Evolutionary conservation across 2,113 vertebrate species (phyloP).

Genomic region (Dasyprocta punctata): DNA sequence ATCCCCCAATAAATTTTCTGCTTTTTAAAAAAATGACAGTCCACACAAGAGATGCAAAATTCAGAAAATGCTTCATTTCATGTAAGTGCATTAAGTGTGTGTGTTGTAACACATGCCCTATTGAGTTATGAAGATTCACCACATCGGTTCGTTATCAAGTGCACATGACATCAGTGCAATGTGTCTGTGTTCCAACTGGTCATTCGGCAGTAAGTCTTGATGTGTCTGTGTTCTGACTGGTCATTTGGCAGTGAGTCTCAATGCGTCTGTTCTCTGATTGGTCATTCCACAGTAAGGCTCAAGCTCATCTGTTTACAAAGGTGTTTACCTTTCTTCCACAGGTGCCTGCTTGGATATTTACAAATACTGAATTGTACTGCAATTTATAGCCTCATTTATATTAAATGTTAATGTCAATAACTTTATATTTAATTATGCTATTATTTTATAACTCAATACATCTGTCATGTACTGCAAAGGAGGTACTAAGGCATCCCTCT

Average conservation of each 20-base stretch:
- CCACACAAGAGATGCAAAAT: not conserved
- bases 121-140: not conserved
- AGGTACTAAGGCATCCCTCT: not conserved
- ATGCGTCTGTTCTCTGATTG: not conserved
- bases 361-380: not conserved
- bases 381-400: not conserved
- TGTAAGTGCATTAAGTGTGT: not conserved
- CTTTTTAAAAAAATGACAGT: not conserved
- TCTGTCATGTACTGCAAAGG: not conserved
- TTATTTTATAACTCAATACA: not conserved
- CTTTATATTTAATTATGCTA: not conserved
- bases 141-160: not conserved
- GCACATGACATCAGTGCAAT: fast-evolving
- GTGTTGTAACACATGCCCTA: not conserved
- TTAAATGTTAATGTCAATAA: not conserved
- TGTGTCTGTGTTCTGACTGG: not conserved
- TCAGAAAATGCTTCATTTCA: not conserved
- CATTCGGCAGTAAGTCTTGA: not conserved
- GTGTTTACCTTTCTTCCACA: not conserved
- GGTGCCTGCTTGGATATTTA: not conserved
- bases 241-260: not conserved
- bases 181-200: not conserved
- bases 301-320: not conserved
- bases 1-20: not conserved
- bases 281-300: not conserved